Base-by-base conservation (phyloP, 2,797 vertebrate species). In the Rhincodon typus region DNA sequence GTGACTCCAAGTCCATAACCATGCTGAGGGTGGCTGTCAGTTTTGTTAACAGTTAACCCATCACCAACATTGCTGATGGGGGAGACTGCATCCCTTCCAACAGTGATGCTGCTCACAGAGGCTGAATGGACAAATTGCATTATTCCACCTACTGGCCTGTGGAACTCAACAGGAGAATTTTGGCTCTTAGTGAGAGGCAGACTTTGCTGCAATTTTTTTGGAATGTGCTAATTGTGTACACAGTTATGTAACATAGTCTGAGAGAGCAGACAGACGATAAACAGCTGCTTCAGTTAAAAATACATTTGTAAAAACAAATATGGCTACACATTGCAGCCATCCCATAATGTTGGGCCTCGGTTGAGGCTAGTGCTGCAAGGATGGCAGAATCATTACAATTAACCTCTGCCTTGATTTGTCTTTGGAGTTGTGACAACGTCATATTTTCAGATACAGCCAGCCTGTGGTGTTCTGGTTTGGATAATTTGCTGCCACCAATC, bases 11-110 rank as follows among this genome's bases (percentile, higher is more conserved):
- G 90, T 93, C n/a, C 21, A 69, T 66, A 10, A n/a, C 66, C 67
- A 12, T 69, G 90, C 90, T 93, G 66, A n/a, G 90, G 19, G 21
- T 42, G 90, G n/a, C 90, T 69, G 90, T 69, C 90, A 93, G n/a
- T 67, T 93, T 93, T 69, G 90, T n/a, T 42, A 12, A 93, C 62
- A 42, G 66, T 93, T 69, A 93, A 93, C 90, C 90, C 38, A 93
- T 93, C 66, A 93, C 90, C n/a, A 69, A 8, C 67, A 69, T 38
- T 93, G n/a, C n/a, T 34, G 23, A 42, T 25, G 90, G 88, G 79
- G 88, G 62, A 42, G 23, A 67, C 38, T 84, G 79, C 38, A 46
- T 46, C 38, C 79, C 10, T 12, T 93, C 62, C 62, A 69, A 38
- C 42, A 67, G n/a, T 67, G 34, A 93, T 3, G 23, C 62, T 8